A percentile compares a stretch with the other conserved stretches of the same genome.
phyloP scores from a whole-genome alignment of 2,113 vertebrate genomes.

The Gobiocypris rarus region DNA sequence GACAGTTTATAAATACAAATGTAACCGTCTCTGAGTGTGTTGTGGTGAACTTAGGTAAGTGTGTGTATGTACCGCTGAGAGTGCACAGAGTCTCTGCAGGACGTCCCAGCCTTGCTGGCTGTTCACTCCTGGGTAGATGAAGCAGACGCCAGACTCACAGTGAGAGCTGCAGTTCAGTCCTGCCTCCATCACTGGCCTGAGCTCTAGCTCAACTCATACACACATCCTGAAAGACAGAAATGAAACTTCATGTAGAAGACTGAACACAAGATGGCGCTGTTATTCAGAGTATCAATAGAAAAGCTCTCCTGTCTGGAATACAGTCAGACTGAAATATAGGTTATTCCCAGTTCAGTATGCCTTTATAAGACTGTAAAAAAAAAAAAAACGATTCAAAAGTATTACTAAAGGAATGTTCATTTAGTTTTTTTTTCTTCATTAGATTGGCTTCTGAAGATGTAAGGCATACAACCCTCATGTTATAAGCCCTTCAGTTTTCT shows the following conservation, averaged over 20 bases:
- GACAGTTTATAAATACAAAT: not conserved
- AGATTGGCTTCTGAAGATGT: no score
- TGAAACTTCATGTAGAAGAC: not conserved
- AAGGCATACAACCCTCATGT: no score
- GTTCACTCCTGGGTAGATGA: conserved; percentile 70
- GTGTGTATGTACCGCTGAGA: conserved; percentile 77
- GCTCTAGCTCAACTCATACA: conserved; percentile 55
- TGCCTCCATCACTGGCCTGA: conserved; percentile 79
- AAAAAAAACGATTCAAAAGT: no score
- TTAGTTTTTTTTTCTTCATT: no score
- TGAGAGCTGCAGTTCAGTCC: conserved; percentile 89
- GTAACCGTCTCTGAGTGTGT: not conserved
- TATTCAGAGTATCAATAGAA: not conserved
- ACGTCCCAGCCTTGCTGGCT: conserved; percentile 72
- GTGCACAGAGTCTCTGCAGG: conserved; percentile 84
- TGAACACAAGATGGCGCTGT: conserved; percentile 21
- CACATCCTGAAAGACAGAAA: conserved; percentile 59
- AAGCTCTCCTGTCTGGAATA: not conserved
- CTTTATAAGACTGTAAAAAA: no score
- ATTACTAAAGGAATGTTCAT: not conserved
- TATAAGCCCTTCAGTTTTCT: not conserved
- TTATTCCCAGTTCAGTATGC: not conserved
- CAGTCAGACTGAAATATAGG: no score
- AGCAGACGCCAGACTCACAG: conserved; percentile 77
- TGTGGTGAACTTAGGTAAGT: conserved; percentile 35